Evolutionary conservation across 2,797 vertebrate species (phyloP).

Genomic region (Loriculus beryllinus): DNA sequence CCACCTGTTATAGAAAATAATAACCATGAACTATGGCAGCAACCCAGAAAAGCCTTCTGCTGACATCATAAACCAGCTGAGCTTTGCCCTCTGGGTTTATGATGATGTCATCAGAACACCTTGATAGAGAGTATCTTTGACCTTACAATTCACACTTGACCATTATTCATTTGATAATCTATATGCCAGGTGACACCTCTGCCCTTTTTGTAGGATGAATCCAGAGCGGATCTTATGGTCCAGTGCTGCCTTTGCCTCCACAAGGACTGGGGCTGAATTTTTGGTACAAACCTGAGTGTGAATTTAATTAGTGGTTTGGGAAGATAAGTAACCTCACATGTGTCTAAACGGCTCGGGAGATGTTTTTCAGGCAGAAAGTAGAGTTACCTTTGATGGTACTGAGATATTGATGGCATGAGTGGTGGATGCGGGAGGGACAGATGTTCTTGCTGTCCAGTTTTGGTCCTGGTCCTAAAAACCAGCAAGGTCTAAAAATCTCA

Average conservation of each 20-base stretch:
- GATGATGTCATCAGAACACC: conserved; percentile 41
- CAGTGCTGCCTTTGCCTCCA: not conserved
- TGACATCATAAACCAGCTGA: conserved; percentile 51
- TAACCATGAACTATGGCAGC: not conserved
- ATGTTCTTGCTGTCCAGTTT: fast-evolving
- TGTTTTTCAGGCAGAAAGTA: not conserved
- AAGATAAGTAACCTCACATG: fast-evolving
- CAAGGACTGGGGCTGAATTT: not conserved
- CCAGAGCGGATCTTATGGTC: fast-evolving
- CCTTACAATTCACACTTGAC: not conserved
- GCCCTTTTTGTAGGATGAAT: not conserved
- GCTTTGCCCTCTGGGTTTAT: conserved; percentile 43
- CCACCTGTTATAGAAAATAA: not conserved
- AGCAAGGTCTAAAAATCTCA: not conserved
- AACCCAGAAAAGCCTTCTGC: not conserved
- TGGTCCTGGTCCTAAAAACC: fast-evolving
- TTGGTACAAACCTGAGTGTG: fast-evolving
- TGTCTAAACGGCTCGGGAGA: fast-evolving
- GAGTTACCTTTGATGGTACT: not conserved
- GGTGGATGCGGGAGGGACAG: not conserved
- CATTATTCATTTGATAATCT: conserved; percentile 27
- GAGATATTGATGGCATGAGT: not conserved
- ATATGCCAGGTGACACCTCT: not conserved
- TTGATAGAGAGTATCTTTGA: not conserved
- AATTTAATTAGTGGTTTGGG: not conserved